Evolutionary conservation across 2,888 invertebrate species (phyloP).

Genomic region (Norana najaformis): DNA sequence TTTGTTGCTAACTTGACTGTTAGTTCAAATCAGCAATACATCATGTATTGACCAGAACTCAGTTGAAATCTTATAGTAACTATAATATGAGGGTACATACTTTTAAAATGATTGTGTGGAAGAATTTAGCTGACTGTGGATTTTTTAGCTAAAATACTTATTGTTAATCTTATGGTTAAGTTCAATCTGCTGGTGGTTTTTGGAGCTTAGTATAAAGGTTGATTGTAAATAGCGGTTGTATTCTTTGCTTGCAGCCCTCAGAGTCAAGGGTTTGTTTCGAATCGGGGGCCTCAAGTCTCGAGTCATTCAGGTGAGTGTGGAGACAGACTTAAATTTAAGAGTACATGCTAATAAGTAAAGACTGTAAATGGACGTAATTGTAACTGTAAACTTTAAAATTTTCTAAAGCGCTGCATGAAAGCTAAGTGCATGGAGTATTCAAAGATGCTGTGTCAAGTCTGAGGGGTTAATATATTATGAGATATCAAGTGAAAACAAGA

Average conservation of each 20-base stretch:
- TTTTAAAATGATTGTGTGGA: no score
- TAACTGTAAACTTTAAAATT: no score
- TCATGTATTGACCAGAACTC: no score
- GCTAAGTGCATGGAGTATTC: no score
- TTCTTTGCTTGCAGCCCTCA: conserved; percentile 6
- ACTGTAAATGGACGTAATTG: no score
- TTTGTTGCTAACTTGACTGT: no score
- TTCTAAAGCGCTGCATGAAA: no score
- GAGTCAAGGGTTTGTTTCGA: conserved; percentile 10
- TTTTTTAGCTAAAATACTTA: background rate
- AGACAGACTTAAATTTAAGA: background rate
- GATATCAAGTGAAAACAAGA: no score
- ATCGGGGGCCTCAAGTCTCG: conserved; percentile 8
- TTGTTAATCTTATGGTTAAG: background rate
- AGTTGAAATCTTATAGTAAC: background rate
- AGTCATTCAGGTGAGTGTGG: background rate
- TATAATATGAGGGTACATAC: no score
- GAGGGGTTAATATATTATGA: no score
- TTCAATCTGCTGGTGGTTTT: background rate
- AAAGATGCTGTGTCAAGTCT: no score
- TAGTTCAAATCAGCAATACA: background rate
- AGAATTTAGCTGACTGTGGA: background rate
- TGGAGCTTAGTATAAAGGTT: background rate
- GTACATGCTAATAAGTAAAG: no score
- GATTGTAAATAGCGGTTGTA: background rate